Evolutionary conservation across 2,113 vertebrate species (phyloP).

Genomic region (Potamarius usumacintae): DNA sequence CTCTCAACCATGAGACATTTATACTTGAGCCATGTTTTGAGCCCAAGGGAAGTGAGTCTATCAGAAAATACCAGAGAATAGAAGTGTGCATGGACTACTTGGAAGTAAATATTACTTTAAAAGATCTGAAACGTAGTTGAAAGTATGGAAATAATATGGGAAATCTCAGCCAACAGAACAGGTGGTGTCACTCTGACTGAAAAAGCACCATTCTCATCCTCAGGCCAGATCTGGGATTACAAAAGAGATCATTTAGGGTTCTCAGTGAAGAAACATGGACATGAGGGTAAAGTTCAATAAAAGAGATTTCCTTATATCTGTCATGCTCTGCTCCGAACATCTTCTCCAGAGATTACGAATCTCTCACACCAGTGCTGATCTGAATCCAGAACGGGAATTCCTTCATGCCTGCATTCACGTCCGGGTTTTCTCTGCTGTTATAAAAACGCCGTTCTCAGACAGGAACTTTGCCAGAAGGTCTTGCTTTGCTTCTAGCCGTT

Average conservation of each 20-base stretch:
- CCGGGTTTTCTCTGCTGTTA: too few relatives aligned
- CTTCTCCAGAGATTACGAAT: too few relatives aligned
- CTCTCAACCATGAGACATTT: constrained; percentile 12
- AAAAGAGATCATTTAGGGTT: not conserved
- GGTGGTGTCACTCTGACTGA: not conserved
- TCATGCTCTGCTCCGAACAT: too few relatives aligned
- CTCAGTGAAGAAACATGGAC: not conserved
- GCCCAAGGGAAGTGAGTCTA: constrained; percentile 6
- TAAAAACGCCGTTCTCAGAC: too few relatives aligned
- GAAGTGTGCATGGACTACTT: constrained; percentile 31
- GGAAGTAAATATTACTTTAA: constrained; percentile 24
- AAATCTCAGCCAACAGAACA: constrained; percentile 13
- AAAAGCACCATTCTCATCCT: constrained; percentile 16
- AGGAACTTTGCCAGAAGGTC: too few relatives aligned
- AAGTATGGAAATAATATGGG: constrained; percentile 11
- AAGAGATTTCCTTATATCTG: not conserved
- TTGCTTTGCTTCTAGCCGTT: too few relatives aligned
- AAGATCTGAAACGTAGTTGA: not conserved
- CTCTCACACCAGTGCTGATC: too few relatives aligned
- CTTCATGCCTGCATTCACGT: too few relatives aligned
- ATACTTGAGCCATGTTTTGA: constrained; percentile 19
- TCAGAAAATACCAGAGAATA: constrained; percentile 32
- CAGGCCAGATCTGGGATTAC: not conserved
- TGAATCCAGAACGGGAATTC: too few relatives aligned
- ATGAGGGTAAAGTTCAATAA: not conserved